Base-by-base conservation (phyloP, 1,140 invertebrate species). In the Zaprionus ghesquierei region DNA sequence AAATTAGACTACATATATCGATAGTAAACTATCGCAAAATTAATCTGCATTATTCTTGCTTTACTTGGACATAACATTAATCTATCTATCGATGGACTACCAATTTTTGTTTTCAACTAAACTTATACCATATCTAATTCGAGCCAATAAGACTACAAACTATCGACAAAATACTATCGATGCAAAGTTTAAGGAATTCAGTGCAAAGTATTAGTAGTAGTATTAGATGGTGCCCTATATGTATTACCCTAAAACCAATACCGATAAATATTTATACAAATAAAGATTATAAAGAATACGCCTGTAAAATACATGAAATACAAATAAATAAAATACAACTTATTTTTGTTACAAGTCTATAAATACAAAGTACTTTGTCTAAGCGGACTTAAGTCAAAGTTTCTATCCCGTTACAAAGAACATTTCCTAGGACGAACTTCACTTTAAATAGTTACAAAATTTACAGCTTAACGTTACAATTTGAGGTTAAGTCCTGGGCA, bases 401-500 rank as follows among this genome's bases (percentile, higher is more conserved):
- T 46, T 38, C 35, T n/a, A 38, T 15, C 2, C 35, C n/a, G n/a
- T 33, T 33, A 33, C 31, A 33, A 13, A 33, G 31, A 41, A 41
- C 13, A n/a, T n/a, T 35, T 35, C n/a, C 33, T 35, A 35, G 13
- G 31, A 12, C 35, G 35, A 20, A 44, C 18, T 46, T 46, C 18
- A n/a, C 29, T 55, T 55, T 55, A 55, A 55, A 33, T 55, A n/a
- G 41, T 46, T 59, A 4, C n/a, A 44, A 13, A 44, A 15, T 54
- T 20, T 27, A 66, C 58, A 61, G 46, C 18, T 25, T 49, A 25
- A 41, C 6, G 20, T 41, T 38, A 56, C 31, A 38, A 15, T 56
- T 60, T 65, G 44, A 41, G 62, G 62, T 71, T 71, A 71, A 33
- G 55, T 66, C 62, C 53, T 63, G 20, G 44, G 10, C 33, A 51